Percentiles rank a stretch among this genome's conserved stretches.
These are phyloP conservation scores for Leptopilina syphax DNA, from an alignment of 2,888 invertebrate genomes.

Conservation along the genomic window DNA sequence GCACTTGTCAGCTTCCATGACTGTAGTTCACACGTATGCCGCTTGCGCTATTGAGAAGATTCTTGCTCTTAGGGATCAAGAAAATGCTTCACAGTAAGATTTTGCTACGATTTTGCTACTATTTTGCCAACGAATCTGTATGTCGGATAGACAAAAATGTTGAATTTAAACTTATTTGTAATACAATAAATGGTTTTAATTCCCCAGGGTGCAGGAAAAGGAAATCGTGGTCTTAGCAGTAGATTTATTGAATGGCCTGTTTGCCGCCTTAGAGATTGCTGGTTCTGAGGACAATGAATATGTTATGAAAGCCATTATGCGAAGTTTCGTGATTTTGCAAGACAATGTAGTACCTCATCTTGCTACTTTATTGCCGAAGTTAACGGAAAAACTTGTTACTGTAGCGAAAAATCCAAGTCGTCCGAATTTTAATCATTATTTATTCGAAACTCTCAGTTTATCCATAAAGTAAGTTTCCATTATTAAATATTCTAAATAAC, in stretches of 20 bases:
- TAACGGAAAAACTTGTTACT: conserved; percentile 88
- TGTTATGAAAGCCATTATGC: conserved; percentile 98
- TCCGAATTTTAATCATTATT: conserved; percentile 98
- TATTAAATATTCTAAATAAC: too few species aligned
- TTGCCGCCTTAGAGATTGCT: conserved; percentile 84
- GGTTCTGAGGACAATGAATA: conserved; percentile 97
- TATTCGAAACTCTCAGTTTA: conserved; percentile 96
- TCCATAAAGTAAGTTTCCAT: conserved; percentile 84
- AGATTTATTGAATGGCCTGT: conserved; percentile 86
- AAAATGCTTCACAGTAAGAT: conserved; percentile 79
- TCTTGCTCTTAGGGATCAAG: conserved; percentile 84
- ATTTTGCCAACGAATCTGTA: too few species aligned
- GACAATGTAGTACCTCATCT: conserved; percentile 89
- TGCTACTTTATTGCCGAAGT: conserved; percentile 87
- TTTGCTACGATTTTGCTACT: conserved; percentile 56
- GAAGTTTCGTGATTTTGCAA: conserved; percentile 89
- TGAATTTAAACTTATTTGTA: too few species aligned
- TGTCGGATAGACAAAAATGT: too few species aligned
- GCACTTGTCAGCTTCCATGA: conserved; percentile 86
- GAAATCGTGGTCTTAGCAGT: conserved; percentile 84
- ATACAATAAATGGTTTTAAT: conserved; percentile 40
- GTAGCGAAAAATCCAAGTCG: conserved; percentile 96
- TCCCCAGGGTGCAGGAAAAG: conserved; percentile 79
- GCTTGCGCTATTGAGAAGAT: conserved; percentile 95
- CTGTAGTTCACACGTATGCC: conserved; percentile 96